Conservation (phyloP, 2,113 vertebrate genomes). For the Promerops cafer region DNA sequence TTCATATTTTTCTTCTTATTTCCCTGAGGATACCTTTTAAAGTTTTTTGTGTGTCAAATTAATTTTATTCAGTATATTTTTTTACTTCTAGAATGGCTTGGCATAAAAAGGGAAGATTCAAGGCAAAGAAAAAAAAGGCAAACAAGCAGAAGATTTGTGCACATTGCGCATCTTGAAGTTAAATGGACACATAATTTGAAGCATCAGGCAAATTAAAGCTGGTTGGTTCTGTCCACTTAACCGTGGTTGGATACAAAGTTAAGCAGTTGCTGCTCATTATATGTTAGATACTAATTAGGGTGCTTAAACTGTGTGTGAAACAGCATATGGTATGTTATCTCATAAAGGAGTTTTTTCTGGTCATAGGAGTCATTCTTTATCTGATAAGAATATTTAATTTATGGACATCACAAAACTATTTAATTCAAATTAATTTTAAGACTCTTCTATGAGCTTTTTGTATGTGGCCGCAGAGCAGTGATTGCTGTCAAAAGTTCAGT, state of each 20-base stretch:
- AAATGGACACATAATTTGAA: background rate
- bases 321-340: background rate
- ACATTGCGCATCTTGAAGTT: background rate
- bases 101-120: background rate
- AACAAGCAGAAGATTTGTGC: background rate
- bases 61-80: background rate
- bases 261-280: background rate
- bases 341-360: background rate
- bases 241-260: background rate
- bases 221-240: background rate
- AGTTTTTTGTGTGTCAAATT: background rate
- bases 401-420: background rate
- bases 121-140: background rate
- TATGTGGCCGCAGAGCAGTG: background rate
- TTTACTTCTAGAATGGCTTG: background rate
- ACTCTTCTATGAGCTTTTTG: background rate
- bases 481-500: background rate
- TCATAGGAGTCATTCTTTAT: constrained; percentile 27
- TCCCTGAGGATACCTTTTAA: background rate
- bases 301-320: background rate
- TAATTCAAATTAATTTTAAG: constrained; percentile 4
- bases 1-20: background rate
- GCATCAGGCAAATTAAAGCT: background rate
- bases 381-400: constrained; percentile 29
- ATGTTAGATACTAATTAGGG: background rate